Conservation (phyloP, 2,888 invertebrate genomes). For the Synergus umbraculus region DNA sequence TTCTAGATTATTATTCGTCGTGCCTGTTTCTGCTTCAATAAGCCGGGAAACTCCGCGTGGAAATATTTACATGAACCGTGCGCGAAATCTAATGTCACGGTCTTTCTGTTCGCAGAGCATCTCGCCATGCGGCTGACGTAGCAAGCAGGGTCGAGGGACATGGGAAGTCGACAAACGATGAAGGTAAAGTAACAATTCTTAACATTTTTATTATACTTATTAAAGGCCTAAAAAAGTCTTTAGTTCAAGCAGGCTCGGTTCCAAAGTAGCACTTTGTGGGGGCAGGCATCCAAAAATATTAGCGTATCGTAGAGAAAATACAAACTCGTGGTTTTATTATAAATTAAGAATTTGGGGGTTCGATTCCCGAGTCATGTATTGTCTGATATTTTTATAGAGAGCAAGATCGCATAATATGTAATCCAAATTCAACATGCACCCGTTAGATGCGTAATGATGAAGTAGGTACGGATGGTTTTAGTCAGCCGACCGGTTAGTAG, state of each 20-base stretch:
- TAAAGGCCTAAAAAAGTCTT: neutral
- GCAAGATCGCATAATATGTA: constrained; percentile 18
- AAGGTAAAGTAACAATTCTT: constrained; percentile 11
- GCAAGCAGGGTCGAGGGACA: constrained; percentile 56
- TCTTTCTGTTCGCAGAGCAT: constrained; percentile 59
- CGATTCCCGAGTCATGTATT: neutral
- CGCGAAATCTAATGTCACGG: constrained; percentile 38
- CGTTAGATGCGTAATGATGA: constrained; percentile 34
- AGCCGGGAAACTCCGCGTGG: constrained; percentile 1
- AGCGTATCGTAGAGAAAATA: no score
- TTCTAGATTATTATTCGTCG: constrained; percentile 33
- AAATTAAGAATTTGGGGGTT: neutral
- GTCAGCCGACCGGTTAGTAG: constrained; percentile 37
- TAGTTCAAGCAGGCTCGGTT: no score
- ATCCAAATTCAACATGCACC: constrained; percentile 24
- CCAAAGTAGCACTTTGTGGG: no score
- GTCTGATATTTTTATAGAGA: constrained; percentile 12
- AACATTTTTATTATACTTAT: neutral
- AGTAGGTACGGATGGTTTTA: constrained; percentile 33
- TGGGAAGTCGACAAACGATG: constrained; percentile 44
- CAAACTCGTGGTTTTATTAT: neutral
- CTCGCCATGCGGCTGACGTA: constrained; percentile 64
- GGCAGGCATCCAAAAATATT: no score
- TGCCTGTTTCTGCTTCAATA: constrained; percentile 33
- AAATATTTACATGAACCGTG: constrained; percentile 38